A percentile compares a stretch with the other conserved stretches of the same genome.
phyloP scores from a whole-genome alignment of 2,888 invertebrate species.

The Cheilosia urbana region DNA sequence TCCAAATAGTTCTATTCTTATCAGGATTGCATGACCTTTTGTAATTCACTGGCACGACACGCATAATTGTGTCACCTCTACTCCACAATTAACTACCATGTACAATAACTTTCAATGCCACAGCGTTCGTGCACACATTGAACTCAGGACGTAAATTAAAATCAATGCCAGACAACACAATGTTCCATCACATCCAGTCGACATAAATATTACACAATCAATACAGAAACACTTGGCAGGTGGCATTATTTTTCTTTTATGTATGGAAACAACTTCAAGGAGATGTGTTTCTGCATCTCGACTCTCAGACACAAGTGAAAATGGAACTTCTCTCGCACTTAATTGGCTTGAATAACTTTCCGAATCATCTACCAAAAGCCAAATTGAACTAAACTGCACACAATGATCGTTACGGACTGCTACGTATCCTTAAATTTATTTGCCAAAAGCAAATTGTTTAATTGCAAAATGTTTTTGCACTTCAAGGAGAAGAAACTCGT shows the following conservation, averaged over 20 bases:
- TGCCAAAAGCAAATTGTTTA: slow-evolving; percentile 66
- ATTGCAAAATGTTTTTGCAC: slow-evolving; percentile 62
- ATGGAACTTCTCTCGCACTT: not conserved
- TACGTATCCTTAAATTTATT: slow-evolving; percentile 32
- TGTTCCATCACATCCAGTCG: not conserved
- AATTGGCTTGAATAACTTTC: slow-evolving; percentile 42
- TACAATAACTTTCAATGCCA: not conserved
- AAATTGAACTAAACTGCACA: slow-evolving; percentile 17
- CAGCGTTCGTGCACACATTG: not conserved
- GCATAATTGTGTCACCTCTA: not conserved
- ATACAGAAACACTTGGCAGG: not conserved
- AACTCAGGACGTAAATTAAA: not conserved
- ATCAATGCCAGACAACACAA: slow-evolving; percentile 25
- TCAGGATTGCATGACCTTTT: not conserved
- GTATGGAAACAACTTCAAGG: not conserved
- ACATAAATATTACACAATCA: not conserved
- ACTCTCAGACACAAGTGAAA: not conserved
- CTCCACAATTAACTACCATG: not conserved
- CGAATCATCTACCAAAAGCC: slow-evolving; percentile 50
- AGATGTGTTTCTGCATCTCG: not conserved
- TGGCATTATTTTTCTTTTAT: slow-evolving; percentile 3
- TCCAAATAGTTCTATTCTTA: not conserved
- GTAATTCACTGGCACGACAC: slow-evolving; percentile 2
- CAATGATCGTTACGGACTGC: slow-evolving; percentile 16
- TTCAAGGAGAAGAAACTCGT: slow-evolving; percentile 7